Evolutionary conservation across 2,888 invertebrate genomes (phyloP).

Genomic region (Phortica magna): DNA sequence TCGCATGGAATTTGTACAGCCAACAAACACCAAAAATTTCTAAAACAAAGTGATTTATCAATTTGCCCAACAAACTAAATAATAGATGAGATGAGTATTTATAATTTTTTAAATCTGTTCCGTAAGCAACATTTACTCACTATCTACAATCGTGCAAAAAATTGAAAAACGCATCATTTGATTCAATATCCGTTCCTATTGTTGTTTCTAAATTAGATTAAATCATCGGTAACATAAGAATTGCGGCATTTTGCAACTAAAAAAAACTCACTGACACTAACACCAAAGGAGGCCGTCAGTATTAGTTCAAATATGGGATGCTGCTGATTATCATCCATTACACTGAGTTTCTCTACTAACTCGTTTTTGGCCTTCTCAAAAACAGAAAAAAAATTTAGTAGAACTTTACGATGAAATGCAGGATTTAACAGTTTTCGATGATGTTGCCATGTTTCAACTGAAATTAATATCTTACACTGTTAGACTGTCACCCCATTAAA

Average conservation of each 20-base stretch:
- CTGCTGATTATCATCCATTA: constrained; percentile 11
- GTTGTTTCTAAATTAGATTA: constrained; percentile 17
- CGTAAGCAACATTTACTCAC: not conserved
- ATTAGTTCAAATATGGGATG: not conserved
- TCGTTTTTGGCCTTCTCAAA: not conserved
- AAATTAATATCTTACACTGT: not conserved
- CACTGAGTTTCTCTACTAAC: not conserved
- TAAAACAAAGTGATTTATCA: not conserved
- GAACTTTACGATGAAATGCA: constrained; percentile 23
- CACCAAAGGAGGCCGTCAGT: not conserved
- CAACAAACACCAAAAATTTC: not conserved
- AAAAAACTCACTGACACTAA: constrained; percentile 3
- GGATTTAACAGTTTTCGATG: constrained; percentile 27
- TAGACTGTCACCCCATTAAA: not conserved
- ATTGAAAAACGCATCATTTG: not conserved
- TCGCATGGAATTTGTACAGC: not conserved
- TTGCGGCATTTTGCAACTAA: not conserved
- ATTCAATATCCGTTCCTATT: not conserved
- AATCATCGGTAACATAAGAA: not conserved
- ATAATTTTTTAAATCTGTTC: not conserved
- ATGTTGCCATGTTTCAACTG: constrained; percentile 20
- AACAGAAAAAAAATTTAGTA: constrained; percentile 23
- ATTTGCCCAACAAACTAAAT: not conserved
- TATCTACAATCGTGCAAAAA: not conserved
- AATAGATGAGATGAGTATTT: not conserved